Evolutionary conservation across 2,113 vertebrate genomes (phyloP), one percentile per base, ranked within the genome.

Genomic region (Lanius collurio): DNA sequence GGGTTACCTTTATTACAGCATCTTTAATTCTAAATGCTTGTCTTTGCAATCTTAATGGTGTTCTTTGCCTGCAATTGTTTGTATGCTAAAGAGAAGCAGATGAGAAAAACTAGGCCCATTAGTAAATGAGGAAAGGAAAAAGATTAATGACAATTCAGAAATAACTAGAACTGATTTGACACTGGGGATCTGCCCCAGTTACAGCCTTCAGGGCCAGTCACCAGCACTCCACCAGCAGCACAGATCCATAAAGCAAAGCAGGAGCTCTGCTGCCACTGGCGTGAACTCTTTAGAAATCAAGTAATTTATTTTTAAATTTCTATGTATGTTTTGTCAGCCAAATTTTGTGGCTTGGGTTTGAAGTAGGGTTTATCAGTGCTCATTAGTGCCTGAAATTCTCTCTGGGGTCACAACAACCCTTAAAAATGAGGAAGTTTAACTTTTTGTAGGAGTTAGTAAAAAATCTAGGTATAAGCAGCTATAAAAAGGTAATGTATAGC

Each of bases 71-170:
- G 23, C 28, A 65, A 76, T 73, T 96, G 92, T 93, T 90, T 93
- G 64, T 33, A 21, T 42, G 83, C 78, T 81, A 60, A 90, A 53
- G 73, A 75, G 71, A 52, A 56, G 47, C 83, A 91, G 82, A 68
- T 3, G 2, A 14, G 84, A 87, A 92, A 89, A 96, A 96, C 63
- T 56, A 71, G 90, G 80, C 80, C 94, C 90, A 89, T 93, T 94
- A 95, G 80, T 30, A 96, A 91, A 94, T 90, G 92, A 94, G 92
- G 88, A 49, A 84, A 89, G 82, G 64, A 71, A 75, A 67, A 79
- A 92, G 91, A 97, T 93, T 95, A 96, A 95, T 90, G 80, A 47
- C 90, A 93, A 94, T 73, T 96, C 95, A 94, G 83, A 92, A 96
- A 96, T 95, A 96, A 83, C 94, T 90, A 89, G 93, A 92, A 90